Evolutionary conservation across 1,140 invertebrate genomes (phyloP), one percentile per base, ranked within the genome.

Genomic region (Leptinotarsa defecta): DNA sequence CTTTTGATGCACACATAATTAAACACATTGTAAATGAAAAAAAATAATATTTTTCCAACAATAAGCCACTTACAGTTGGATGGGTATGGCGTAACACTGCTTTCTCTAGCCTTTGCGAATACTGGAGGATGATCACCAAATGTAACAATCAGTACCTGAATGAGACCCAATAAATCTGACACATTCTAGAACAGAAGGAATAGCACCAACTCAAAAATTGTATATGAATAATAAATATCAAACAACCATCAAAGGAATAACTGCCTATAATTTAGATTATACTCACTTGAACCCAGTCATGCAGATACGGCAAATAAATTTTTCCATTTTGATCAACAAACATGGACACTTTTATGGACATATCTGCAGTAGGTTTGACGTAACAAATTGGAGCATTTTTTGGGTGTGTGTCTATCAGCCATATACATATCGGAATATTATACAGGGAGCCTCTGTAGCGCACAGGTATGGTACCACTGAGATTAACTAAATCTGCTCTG

Each of bases 51-150:
- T 43, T 2, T 43, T 62, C 17, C 20, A 13, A 62, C 61, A 72
- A 73, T 68, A 75, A 73, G 1, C 15, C 68, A 81, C 84, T 78
- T 83, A 89, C 88, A 85, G 80, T 89, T 89, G 79, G 86, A 84
- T 6, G 92, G 91, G 85, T 93, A 93, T n/a, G 91, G 90, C 6
- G 88, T 77, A 74, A 80, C 81, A 78, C 61, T 76, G 68, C 87
- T 86, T 74, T 87, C 86, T 83, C 90, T 89, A 48, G 90, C 87
- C 83, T 91, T 93, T 1, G 94, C 88, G 88, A 94, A 99, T 1
- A 99, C 96, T 43, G 98, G 98, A 71, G 97, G 97, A 79, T 94
- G 89, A 75, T 99, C 97, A 49, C 97, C 95, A 89, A 99, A 99
- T 27, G 94, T 94, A 68, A 93, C 89, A 73, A 95, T 94, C 93